phyloP scores from a whole-genome alignment of 1,140 invertebrate genomes.

The Bombus pascuorum region DNA sequence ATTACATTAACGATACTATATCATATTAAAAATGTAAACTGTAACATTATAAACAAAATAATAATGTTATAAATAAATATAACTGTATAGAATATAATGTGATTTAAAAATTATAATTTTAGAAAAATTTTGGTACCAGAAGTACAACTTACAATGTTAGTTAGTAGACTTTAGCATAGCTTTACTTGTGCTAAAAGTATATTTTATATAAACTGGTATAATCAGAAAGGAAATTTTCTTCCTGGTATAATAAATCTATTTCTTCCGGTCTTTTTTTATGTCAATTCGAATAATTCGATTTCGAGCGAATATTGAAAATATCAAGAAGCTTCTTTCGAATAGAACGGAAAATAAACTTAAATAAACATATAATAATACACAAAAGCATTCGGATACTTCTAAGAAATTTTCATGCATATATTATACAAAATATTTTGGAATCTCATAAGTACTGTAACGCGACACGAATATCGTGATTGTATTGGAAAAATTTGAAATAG shows the following conservation, averaged over 20 bases:
- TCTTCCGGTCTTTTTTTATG: too few relatives aligned
- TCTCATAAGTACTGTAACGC: too few relatives aligned
- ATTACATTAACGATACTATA: too few relatives aligned
- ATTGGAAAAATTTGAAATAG: too few relatives aligned
- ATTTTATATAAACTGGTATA: too few relatives aligned
- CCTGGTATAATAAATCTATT: background rate
- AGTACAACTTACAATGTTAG: background rate
- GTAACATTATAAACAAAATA: background rate
- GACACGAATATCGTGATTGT: too few relatives aligned
- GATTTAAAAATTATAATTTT: background rate
- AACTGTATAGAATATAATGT: background rate
- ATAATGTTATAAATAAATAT: background rate
- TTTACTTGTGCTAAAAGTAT: background rate
- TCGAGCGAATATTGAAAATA: background rate
- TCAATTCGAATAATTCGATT: background rate
- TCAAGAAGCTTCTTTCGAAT: background rate
- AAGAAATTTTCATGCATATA: too few relatives aligned
- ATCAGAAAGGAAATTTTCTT: too few relatives aligned
- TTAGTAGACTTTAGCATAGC: background rate
- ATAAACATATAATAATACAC: background rate
- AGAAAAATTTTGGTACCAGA: background rate
- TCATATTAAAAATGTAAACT: background rate
- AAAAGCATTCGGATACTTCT: too few relatives aligned
- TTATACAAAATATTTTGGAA: too few relatives aligned
- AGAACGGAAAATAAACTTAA: slow-evolving; percentile 24